Evolutionary conservation across 1,140 invertebrate species (phyloP), one percentile per base, ranked within the genome.

Genomic region (Drosophila suzukii): DNA sequence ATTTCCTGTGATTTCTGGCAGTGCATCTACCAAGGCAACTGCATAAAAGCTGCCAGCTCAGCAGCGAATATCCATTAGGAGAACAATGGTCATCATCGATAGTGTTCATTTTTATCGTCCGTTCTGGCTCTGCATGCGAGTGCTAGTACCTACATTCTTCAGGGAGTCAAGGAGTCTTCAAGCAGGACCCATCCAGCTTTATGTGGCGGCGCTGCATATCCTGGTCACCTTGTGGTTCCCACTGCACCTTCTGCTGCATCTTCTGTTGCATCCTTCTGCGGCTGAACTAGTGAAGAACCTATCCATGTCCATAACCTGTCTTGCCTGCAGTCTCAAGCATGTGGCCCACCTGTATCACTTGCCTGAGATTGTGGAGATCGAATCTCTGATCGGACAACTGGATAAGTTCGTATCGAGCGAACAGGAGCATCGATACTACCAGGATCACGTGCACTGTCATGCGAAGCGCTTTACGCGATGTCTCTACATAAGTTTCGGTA

Each of bases 301-400:
- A 4, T 65, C 50, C 12, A 71, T 85, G 30, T 67, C 63, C 7
- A 8, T 86, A 0, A 61, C 51, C 7, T 78, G 68, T 13, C 7
- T 20, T 0, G 58, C 78, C 12, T 86, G 82, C 61, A 85, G 82
- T 12, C 47, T 85, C 32, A 85, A 85, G 43, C 70, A 81, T 34
- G 20, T 68, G 24, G 38, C 53, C 6, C 75, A 75, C 2, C 13
- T 81, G 0, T 65, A 58, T 8, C 54, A 77, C 6, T 24, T 85
- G 13, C 27, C 75, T 1, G 43, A 86, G 0, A 78, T 82, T 6
- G 10, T 55, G 49, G 65, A 82, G 6, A 81, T 85, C 3, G 62
- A 78, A 10, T 11, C 8, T 6, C 24, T 86, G 13, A 60, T 85
- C 1, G 5, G 7, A 0, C 54, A 67, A 3, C 17, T 85, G 13